Percentiles rank a stretch among this genome's conserved stretches.
phyloP scores from a whole-genome alignment of 1,140 invertebrate genomes.

The Tigriopus japonicus region DNA sequence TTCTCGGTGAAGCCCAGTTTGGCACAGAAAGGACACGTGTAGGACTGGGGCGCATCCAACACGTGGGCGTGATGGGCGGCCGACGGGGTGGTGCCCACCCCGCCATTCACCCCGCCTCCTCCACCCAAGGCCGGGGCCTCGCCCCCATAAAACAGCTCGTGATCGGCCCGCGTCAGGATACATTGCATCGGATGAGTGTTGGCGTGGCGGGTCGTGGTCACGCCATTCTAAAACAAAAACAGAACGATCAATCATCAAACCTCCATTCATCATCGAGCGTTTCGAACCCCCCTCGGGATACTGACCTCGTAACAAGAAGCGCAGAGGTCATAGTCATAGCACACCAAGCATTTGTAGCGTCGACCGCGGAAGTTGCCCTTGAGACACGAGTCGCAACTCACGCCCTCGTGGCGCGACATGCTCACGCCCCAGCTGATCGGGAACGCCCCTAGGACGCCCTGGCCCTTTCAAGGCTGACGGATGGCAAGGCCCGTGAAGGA shows the following conservation, averaged over 20 bases:
- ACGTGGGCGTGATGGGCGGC: neutral
- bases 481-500: too few species aligned
- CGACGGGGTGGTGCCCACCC: too few species aligned
- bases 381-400: conserved; percentile 97
- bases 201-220: conserved; percentile 74
- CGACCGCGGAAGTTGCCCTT: conserved; percentile 92
- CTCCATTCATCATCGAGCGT: neutral
- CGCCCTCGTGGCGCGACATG: conserved; percentile 28
- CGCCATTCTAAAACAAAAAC: conserved; percentile 33
- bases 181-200: conserved; percentile 96
- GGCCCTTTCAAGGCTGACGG: too few species aligned
- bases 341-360: conserved; percentile 94
- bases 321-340: conserved; percentile 97
- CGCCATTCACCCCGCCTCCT: too few species aligned
- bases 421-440: too few species aligned
- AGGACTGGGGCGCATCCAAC: conserved; percentile 49
- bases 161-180: conserved; percentile 87
- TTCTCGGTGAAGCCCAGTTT: conserved; percentile 86
- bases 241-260: neutral
- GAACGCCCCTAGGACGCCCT: too few species aligned
- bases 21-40: conserved; percentile 90
- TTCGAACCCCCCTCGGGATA: neutral
- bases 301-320: conserved; percentile 75
- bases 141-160: conserved; percentile 88
- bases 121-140: conserved; percentile 51